phyloP scores from a whole-genome alignment of 2,113 vertebrate genomes.

The Misgurnus mizolepis region DNA sequence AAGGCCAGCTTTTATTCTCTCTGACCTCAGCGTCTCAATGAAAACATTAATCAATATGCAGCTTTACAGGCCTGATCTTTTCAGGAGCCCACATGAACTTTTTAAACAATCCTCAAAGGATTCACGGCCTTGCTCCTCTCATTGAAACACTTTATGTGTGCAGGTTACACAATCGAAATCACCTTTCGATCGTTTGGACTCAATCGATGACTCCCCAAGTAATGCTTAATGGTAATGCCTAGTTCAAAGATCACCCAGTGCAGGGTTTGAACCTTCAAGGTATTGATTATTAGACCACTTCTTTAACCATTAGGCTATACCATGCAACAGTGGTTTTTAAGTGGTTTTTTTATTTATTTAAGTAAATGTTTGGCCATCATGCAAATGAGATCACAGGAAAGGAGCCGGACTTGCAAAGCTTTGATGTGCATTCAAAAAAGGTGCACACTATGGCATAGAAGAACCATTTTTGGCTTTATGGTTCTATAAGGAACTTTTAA shows the following conservation, averaged over 20 bases:
- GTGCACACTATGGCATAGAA: too few species aligned
- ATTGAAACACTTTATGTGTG: neutral
- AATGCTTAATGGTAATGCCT: neutral
- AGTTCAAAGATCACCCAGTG: neutral
- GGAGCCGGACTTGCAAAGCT: too few species aligned
- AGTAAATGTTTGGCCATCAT: too few species aligned
- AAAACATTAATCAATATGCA: slow-evolving; percentile 4
- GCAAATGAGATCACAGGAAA: too few species aligned
- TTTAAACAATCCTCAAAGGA: slow-evolving; percentile 1
- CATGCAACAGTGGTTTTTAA: neutral
- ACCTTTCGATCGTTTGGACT: neutral
- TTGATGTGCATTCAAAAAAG: too few species aligned
- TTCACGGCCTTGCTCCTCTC: neutral
- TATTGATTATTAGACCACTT: neutral
- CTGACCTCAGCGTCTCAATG: slow-evolving; percentile 23
- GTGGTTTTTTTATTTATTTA: neutral
- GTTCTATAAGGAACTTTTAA: too few species aligned
- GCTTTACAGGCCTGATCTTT: neutral
- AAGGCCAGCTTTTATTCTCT: slow-evolving; percentile 14
- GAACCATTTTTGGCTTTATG: too few species aligned
- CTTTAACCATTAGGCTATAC: neutral
- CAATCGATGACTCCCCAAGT: neutral
- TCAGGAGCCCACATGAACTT: neutral
- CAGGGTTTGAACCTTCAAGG: neutral
- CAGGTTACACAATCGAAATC: neutral